A percentile compares a stretch with the other conserved stretches of the same genome.
These are phyloP conservation scores for Omphaloscelis lunosa DNA, from an alignment of 2,888 invertebrate genomes.

Conservation along the genomic window DNA sequence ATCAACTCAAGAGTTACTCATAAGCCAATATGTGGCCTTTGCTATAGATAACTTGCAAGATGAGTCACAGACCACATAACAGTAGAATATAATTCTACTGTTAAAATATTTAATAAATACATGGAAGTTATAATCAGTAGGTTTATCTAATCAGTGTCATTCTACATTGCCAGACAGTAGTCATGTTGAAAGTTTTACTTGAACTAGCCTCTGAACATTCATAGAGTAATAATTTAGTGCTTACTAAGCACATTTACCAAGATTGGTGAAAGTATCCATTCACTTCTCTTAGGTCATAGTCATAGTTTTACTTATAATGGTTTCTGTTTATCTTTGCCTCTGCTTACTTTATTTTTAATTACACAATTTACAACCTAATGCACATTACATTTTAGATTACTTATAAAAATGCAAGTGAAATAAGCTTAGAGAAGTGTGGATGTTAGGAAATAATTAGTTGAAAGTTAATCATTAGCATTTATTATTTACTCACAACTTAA, in stretches of 20 bases:
- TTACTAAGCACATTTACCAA: constrained; percentile 73
- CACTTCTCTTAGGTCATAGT: constrained; percentile 73
- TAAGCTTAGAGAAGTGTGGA: constrained; percentile 7
- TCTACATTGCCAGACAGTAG: constrained; percentile 40
- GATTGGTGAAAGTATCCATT: constrained; percentile 86
- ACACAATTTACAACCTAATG: constrained; percentile 26
- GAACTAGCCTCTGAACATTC: constrained; percentile 52
- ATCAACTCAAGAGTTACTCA: neutral
- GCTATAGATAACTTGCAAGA: constrained; percentile 24
- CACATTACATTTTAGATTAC: constrained; percentile 33
- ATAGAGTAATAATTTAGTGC: constrained; percentile 58
- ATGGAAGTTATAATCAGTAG: constrained; percentile 38
- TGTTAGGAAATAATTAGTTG: constrained; percentile 27
- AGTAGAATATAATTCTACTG: neutral
- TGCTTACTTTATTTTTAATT: constrained; percentile 23
- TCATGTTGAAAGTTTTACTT: constrained; percentile 42
- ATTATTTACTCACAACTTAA: constrained; percentile 47
- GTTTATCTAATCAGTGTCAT: constrained; percentile 60
- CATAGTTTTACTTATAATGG: constrained; percentile 61
- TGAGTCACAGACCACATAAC: constrained; percentile 37
- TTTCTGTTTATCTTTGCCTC: constrained; percentile 30
- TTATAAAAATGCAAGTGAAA: constrained; percentile 41
- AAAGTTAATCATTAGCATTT: constrained; percentile 28
- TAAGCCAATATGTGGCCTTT: constrained; percentile 8
- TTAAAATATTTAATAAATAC: constrained; percentile 32